Evolutionary conservation across 2,888 invertebrate species (phyloP), one percentile per base, ranked within the genome.

Genomic region (Drosophila gaucha): DNA sequence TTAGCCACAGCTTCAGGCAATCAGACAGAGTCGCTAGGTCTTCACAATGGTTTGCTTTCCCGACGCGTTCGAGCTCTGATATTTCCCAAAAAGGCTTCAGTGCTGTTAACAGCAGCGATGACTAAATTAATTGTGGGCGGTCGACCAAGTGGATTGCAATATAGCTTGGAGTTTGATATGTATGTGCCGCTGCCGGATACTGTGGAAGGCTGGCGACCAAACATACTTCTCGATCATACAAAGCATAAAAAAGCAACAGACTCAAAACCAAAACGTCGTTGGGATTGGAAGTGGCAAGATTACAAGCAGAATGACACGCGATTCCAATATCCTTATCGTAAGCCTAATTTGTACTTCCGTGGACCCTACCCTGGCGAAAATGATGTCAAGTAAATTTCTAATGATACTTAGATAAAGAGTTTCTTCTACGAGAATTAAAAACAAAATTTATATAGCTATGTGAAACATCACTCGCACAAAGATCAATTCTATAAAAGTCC

Each of bases 121-220:
- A 75, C 80, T 3, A 89, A 89, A 63, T 56, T 84, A 5, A 56
- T 89, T 5, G 54, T 89, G 6, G 89, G 72, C 26, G 86, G 78
- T 3, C 65, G 74, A 8, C 89, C 89, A 3, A 64, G 73, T 38
- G 89, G 89, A 0, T 41, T 89, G 9, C 74, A 74, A 20, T 78
- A 88, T 28, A 79, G 78, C 9, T 36, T 89, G 6, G 89, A 89
- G 56, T 79, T 88, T 39, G 89, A 89, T 60, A 74, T 87, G 65
- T 89, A 80, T 54, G 57, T 58, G n/a, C 58, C 78, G 1, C n/a
- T 89, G n/a, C 89, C 89, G 6, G 88, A 89, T n/a, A 71, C 79
- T 3, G 14, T 88, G 2, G 88, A 86, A 4, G 86, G 83, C 9
- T 89, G 89, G 89, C 71, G 77, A 6, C 85, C 89, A 6, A 84